Evolutionary conservation across 1,140 invertebrate genomes (phyloP).

Genomic region (Asbolus verrucosus): DNA sequence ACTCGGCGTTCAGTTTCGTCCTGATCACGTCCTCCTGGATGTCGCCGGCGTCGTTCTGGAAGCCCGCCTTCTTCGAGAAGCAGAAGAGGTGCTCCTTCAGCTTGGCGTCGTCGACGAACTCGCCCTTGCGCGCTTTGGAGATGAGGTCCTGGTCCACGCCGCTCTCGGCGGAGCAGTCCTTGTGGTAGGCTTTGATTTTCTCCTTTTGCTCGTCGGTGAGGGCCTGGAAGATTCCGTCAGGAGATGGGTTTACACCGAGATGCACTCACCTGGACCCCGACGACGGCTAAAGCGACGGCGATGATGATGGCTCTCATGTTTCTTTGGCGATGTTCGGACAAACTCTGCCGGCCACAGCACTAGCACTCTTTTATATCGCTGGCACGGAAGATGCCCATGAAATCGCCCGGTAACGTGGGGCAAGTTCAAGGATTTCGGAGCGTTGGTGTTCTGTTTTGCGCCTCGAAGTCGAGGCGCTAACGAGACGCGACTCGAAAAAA

Average conservation of each 20-base stretch:
- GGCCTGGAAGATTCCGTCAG: slow-evolving; percentile 3
- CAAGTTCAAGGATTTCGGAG: slow-evolving; percentile 19
- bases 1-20: slow-evolving; percentile 62
- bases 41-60: slow-evolving; percentile 63
- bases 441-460: too few relatives aligned
- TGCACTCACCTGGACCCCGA: slow-evolving; percentile 22
- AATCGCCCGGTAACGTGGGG: too few relatives aligned
- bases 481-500: too few relatives aligned
- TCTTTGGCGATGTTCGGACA: slow-evolving; percentile 1
- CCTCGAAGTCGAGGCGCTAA: too few relatives aligned
- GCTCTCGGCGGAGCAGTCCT: slow-evolving; percentile 64
- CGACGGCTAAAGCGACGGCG: slow-evolving; percentile 13
- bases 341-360: not conserved
- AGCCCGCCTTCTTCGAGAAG: slow-evolving; percentile 65
- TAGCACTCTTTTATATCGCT: slow-evolving; percentile 22
- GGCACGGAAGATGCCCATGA: slow-evolving; percentile 19
- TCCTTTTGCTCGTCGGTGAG: slow-evolving; percentile 67
- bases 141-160: slow-evolving; percentile 63
- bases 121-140: slow-evolving; percentile 63
- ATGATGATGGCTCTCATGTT: slow-evolving; percentile 28
- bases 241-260: not conserved
- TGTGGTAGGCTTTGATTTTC: slow-evolving; percentile 66
- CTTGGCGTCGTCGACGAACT: slow-evolving; percentile 63
- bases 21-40: slow-evolving; percentile 63
- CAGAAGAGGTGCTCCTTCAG: slow-evolving; percentile 66